Conservation (phyloP, 2,113 vertebrate species). For the Poeciliopsis occidentalis region DNA sequence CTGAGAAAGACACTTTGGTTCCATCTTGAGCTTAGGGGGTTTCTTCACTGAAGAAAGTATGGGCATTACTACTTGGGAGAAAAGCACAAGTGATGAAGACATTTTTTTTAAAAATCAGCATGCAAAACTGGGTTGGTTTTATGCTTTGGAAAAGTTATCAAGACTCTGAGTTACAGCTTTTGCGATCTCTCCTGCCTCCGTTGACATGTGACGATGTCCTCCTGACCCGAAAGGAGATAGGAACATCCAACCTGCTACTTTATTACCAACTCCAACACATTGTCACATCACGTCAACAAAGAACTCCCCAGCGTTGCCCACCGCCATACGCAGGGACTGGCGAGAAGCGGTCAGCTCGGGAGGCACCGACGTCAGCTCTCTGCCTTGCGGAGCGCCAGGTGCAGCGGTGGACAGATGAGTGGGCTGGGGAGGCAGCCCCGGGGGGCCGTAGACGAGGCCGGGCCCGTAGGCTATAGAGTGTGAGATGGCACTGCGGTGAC, state of each 20-base stretch:
- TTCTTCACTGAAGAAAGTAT: constrained; percentile 84
- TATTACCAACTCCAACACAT: constrained; percentile 18
- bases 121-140: constrained; percentile 48
- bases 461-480: constrained; percentile 72
- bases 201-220: constrained; percentile 9
- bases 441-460: constrained; percentile 81
- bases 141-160: constrained; percentile 37
- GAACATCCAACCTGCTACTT: constrained; percentile 43
- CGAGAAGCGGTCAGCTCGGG: constrained; percentile 96
- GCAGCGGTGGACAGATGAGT: constrained; percentile 79
- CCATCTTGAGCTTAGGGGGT: constrained; percentile 49
- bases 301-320: constrained; percentile 98
- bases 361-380: constrained; percentile 90
- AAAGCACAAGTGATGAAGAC: constrained; percentile 55
- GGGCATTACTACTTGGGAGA: constrained; percentile 58
- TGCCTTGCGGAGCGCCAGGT: constrained; percentile 89
- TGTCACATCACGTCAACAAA: constrained; percentile 99
- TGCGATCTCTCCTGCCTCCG: constrained; percentile 30
- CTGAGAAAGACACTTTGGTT: constrained; percentile 73
- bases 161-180: constrained; percentile 27
- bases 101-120: constrained; percentile 47
- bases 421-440: constrained; percentile 87
- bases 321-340: constrained; percentile 97
- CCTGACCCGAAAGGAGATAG: constrained; percentile 29
- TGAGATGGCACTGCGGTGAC: constrained; percentile 84